Evolutionary conservation across 2,113 vertebrate species (phyloP).

Genomic region (Varanus salvator): DNA sequence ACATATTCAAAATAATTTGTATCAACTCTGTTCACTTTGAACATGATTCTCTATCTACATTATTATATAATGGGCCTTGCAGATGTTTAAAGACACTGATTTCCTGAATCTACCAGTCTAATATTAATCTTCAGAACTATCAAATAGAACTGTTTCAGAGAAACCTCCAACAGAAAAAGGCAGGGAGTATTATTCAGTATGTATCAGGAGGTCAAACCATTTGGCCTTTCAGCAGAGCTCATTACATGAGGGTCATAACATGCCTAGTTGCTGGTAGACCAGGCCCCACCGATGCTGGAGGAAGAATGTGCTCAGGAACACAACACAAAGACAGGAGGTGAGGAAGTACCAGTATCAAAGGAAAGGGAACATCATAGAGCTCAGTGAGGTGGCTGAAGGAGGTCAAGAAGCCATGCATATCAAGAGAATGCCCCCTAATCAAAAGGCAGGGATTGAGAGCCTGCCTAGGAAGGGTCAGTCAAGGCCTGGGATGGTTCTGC

Average conservation of each 20-base stretch:
- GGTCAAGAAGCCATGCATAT: not conserved
- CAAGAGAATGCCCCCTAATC: not conserved
- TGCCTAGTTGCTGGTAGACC: not conserved
- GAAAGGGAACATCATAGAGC: not conserved
- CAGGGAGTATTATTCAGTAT: too few species aligned
- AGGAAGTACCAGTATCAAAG: not conserved
- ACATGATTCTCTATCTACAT: constrained; percentile 57
- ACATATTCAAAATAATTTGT: constrained; percentile 60
- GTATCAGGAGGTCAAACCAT: not conserved
- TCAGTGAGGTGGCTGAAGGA: not conserved
- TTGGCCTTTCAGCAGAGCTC: not conserved
- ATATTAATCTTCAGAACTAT: constrained; percentile 25
- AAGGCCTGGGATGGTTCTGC: not conserved
- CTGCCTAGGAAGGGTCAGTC: not conserved
- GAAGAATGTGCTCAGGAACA: not conserved
- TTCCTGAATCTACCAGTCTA: not conserved
- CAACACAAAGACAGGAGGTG: not conserved
- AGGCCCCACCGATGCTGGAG: not conserved
- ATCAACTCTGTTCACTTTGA: constrained; percentile 51
- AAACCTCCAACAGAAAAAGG: constrained; percentile 2
- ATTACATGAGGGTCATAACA: not conserved
- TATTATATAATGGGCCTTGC: not conserved
- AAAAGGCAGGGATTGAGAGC: not conserved
- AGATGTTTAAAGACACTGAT: not conserved
- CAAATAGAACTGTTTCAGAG: constrained; percentile 17